Percentiles rank a stretch among this genome's conserved stretches.
phyloP scores from a whole-genome alignment of 2,797 vertebrate species.

The Poeciliopsis turneri region DNA sequence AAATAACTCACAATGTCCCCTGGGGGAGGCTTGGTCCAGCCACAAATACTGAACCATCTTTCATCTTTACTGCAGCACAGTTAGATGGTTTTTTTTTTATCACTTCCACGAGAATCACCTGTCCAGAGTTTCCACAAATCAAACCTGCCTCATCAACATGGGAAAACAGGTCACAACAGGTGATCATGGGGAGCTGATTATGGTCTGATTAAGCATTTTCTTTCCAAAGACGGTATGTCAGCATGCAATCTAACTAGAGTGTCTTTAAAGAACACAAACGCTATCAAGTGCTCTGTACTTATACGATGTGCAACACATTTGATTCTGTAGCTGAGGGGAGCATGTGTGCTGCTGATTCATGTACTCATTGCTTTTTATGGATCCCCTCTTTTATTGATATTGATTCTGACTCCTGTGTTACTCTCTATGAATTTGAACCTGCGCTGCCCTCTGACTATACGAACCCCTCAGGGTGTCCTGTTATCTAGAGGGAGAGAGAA shows the following conservation, averaged over 20 bases:
- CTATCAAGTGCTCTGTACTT: not conserved
- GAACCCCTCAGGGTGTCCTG: constrained; percentile 51
- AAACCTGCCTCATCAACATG: not conserved
- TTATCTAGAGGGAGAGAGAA: constrained; percentile 42
- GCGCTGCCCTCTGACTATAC: constrained; percentile 32
- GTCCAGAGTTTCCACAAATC: not conserved
- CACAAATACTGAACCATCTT: not conserved
- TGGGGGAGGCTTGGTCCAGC: too few relatives aligned
- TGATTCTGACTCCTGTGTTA: constrained; percentile 63
- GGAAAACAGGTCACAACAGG: not conserved
- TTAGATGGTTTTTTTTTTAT: not conserved
- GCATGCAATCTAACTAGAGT: not conserved
- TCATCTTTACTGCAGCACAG: not conserved
- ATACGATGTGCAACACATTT: not conserved
- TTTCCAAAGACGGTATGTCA: not conserved
- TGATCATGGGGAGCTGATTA: not conserved
- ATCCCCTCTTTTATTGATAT: constrained; percentile 54
- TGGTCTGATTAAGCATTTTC: not conserved
- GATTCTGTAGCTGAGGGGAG: constrained; percentile 14
- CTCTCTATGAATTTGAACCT: constrained; percentile 49
- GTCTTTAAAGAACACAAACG: constrained; percentile 7
- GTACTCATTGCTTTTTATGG: constrained; percentile 37
- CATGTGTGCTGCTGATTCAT: constrained; percentile 17
- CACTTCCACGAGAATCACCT: not conserved
- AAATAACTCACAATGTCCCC: too few relatives aligned